A percentile compares a stretch with the other conserved stretches of the same genome.
Conservation (phyloP, 2,797 vertebrate species). For the Parotocinclus haroldoi region DNA sequence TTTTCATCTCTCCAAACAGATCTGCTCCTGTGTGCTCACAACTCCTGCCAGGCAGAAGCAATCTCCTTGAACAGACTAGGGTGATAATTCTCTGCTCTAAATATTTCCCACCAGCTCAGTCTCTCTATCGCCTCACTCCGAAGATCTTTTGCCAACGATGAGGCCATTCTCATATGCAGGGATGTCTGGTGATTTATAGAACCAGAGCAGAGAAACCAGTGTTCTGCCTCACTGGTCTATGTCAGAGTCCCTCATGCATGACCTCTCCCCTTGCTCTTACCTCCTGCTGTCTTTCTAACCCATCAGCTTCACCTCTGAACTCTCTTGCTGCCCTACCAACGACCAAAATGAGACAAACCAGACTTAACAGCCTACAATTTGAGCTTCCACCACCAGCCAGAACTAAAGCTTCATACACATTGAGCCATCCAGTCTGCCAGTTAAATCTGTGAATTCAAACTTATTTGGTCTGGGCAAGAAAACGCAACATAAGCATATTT, state of each 20-base stretch:
- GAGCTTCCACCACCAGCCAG: slow-evolving; percentile 22
- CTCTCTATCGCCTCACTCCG: slow-evolving; percentile 2
- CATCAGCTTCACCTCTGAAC: slow-evolving; percentile 6
- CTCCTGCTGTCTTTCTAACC: slow-evolving; percentile 14
- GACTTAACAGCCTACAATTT: slow-evolving; percentile 17
- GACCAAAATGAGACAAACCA: slow-evolving; percentile 38
- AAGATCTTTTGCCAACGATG: slow-evolving; percentile 1
- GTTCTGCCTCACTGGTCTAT: slow-evolving; percentile 33
- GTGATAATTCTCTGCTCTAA: slow-evolving; percentile 2
- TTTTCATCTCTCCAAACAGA: no score
- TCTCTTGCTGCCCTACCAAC: slow-evolving; percentile 22
- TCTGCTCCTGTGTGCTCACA: background rate
- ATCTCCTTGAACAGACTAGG: background rate
- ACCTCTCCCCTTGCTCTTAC: slow-evolving; percentile 38
- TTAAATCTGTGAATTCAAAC: no score
- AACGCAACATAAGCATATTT: slow-evolving; percentile 31
- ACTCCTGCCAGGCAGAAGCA: background rate
- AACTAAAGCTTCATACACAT: slow-evolving; percentile 44
- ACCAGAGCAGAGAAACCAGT: slow-evolving; percentile 7
- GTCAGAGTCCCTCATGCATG: slow-evolving; percentile 34
- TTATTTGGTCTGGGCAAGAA: slow-evolving; percentile 15
- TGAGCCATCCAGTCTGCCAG: slow-evolving; percentile 24
- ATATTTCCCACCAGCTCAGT: slow-evolving; percentile 1
- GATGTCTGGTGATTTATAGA: slow-evolving; percentile 36
- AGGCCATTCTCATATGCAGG: slow-evolving; percentile 2